Evolutionary conservation across 2,888 invertebrate genomes (phyloP).

Genomic region (Disparrhopalites patrizii): DNA sequence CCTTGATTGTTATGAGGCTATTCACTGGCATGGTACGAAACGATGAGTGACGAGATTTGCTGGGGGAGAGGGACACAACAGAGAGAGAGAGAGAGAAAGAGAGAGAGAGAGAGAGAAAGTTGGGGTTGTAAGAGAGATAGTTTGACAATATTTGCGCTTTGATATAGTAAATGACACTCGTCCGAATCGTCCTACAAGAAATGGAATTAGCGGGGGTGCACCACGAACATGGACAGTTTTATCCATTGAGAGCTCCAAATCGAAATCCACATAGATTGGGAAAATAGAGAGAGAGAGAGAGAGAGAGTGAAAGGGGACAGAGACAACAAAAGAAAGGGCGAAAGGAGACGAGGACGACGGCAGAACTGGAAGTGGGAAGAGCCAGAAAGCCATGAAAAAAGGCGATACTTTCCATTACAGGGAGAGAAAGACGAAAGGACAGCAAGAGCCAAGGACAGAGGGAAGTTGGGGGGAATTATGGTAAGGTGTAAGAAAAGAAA

Average conservation of each 20-base stretch:
- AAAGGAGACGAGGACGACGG: neutral
- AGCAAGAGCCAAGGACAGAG: no score
- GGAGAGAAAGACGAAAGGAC: no score
- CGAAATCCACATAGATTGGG: neutral
- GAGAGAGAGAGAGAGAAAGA: neutral
- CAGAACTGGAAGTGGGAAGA: neutral
- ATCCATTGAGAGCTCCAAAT: slow-evolving; percentile 1
- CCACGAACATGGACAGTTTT: slow-evolving; percentile 6
- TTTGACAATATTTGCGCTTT: slow-evolving; percentile 1
- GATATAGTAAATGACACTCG: neutral
- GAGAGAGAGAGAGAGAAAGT: neutral
- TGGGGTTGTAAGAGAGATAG: neutral
- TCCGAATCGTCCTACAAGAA: no score
- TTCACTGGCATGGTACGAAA: no score
- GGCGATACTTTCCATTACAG: no score
- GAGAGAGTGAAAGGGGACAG: neutral
- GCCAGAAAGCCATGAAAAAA: neutral
- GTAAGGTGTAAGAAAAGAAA: no score
- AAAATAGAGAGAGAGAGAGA: neutral
- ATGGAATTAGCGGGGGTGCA: slow-evolving; percentile 23
- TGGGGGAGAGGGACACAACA: no score
- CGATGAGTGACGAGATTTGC: neutral
- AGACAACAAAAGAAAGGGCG: neutral
- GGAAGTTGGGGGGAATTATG: no score
- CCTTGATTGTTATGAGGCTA: no score